Evolutionary conservation across 2,113 vertebrate genomes (phyloP), one percentile per base, ranked within the genome.

Genomic region (Garra rufa): DNA sequence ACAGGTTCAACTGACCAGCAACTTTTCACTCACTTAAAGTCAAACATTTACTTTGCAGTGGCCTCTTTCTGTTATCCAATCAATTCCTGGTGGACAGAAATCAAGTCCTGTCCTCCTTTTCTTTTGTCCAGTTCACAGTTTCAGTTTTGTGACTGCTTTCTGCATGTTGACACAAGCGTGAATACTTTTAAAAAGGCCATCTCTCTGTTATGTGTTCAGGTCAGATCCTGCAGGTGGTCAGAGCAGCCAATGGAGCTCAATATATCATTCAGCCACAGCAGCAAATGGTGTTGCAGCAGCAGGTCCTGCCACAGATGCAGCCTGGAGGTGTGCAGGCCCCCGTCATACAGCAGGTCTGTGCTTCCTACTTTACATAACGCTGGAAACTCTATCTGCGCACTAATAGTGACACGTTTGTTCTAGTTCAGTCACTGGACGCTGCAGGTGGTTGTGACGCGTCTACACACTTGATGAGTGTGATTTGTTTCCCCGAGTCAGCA

Each of bases 221-320:
- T 90, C 98, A 99, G 92, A 96, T 99, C 89, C 93, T 99, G 88
- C 98, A 99, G 91, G 95, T 99, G 92, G 96, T 99, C 83, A 94
- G 98, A 86, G 95, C 96, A 84, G 92, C 98, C 78, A 99, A 98
- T 34, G 97, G 98, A 83, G 92, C 97, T 87, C 98, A 99, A 89
- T 99, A 99, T 89, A 94, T 99, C 88, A 96, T 99, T 90, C 98
- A 99, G 0, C 96, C 96, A 1, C 97, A 98, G 92, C 98, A 99
- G 91, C 96, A 95, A 81, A 97, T 99, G 89, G 94, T 99, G 87
- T 90, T 99, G 59, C 97, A 98, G 92, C 97, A 97, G 87, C 98
- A 98, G 79, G 95, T 97, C 70, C 95, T 97, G 89, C 96, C 96
- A 1, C 96, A 96, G 85, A 99, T 99, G 97, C 98, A 98, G 88